Conservation (phyloP, 2,797 vertebrate species). For the Propithecus perrieri region DNA sequence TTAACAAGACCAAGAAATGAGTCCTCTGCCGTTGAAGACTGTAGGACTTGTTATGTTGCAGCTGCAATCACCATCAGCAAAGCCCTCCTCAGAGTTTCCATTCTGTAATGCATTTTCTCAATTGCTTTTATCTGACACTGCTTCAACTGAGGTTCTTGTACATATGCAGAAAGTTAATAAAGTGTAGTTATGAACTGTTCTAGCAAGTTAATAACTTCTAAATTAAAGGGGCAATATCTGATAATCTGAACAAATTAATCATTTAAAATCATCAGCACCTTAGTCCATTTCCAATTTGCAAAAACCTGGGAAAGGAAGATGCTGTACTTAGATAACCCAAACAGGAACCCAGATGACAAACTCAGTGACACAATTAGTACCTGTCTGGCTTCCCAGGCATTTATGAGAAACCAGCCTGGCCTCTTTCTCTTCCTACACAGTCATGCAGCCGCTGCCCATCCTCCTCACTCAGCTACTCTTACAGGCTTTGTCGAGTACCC, state of each 20-base stretch:
- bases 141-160: slow-evolving; percentile 21
- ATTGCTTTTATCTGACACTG: not conserved
- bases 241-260: slow-evolving; percentile 62
- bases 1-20: not conserved
- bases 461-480: not conserved
- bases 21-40: not conserved
- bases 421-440: not conserved
- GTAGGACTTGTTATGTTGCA: not conserved
- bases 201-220: slow-evolving; percentile 62
- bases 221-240: slow-evolving; percentile 34
- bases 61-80: not conserved
- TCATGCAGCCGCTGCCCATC: accelerated
- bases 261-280: slow-evolving; percentile 43
- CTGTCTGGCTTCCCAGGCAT: not conserved
- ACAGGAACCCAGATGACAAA: not conserved
- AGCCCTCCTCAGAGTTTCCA: not conserved
- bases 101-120: not conserved
- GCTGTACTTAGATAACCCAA: not conserved
- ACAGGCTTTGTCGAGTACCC: not conserved
- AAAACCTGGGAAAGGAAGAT: slow-evolving; percentile 22
- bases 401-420: not conserved
- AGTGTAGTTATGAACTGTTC: slow-evolving; percentile 56
- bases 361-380: accelerated
- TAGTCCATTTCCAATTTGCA: slow-evolving; percentile 21
- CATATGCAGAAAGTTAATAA: slow-evolving; percentile 53